Base-by-base conservation (phyloP, 1,140 invertebrate species). In the Micrasema longulum region DNA sequence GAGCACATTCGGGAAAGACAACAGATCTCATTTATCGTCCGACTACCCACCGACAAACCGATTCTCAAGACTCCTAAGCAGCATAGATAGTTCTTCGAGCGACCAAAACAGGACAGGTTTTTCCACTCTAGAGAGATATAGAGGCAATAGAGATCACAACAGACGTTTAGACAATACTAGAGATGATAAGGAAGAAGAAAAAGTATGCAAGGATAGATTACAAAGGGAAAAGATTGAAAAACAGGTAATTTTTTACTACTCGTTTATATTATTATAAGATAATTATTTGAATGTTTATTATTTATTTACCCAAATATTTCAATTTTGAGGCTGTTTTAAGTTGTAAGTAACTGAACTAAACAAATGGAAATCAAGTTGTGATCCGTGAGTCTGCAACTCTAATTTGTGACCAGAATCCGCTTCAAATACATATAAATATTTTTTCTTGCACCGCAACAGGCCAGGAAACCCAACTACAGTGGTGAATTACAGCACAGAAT, bases 161-260 rank as follows among this genome's bases (percentile, higher is more conserved):
- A 73, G 71, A 66, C 80, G 80, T 4, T 76, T 73, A 7, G 71
- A 71, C n/a, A 78, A 69, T 53, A 78, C 67, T 50, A 16, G 76
- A 43, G 80, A 22, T 12, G 60, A 64, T 35, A 64, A 64, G 47
- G 60, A 82, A 65, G 83, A 84, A 65, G 83, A 85, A 76, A 85
- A 84, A 69, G 83, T 82, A 50, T 80, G 81, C 26, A 76, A 81
- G 71, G 84, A 85, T 75, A 80, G 80, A 76, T 80, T 80, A 52
- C 82, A 85, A 74, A 81, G 81, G 26, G 84, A 85, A 77, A 79
- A 80, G 69, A 77, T 82, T 71, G 81, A 83, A 76, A 85, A 85
- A 73, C 83, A 84, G 80, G 84, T 84, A 72, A 75, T 4, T 31
- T 31, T 7, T 4, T 31, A 31, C 26, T 31, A n/a, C n/a, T n/a